These are phyloP conservation scores for Ectemnius continuus DNA, from an alignment of 2,888 invertebrate genomes.

Conservation along the genomic window DNA sequence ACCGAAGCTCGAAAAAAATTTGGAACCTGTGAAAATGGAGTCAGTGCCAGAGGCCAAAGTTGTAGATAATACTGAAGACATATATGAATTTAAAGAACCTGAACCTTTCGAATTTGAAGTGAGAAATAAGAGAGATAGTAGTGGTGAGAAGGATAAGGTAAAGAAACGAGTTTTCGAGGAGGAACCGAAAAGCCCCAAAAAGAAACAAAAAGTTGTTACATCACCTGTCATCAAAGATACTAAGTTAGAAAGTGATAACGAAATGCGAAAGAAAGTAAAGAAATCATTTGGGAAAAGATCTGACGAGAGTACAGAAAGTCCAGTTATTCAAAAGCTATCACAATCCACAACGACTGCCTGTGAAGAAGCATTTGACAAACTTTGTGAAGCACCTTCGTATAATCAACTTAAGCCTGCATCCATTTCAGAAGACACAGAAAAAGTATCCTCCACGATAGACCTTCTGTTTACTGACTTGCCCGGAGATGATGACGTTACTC, in stretches of 20 bases:
- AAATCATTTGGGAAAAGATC: slow-evolving; percentile 63
- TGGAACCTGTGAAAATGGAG: slow-evolving; percentile 53
- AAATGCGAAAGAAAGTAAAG: slow-evolving; percentile 64
- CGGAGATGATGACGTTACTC: slow-evolving; percentile 70
- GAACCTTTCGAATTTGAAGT: slow-evolving; percentile 92
- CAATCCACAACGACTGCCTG: slow-evolving; percentile 49
- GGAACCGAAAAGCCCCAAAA: slow-evolving; percentile 74
- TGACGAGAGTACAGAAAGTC: slow-evolving; percentile 58
- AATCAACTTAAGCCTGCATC: slow-evolving; percentile 74
- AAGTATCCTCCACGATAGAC: slow-evolving; percentile 70
- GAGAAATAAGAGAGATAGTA: slow-evolving; percentile 78
- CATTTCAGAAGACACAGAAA: slow-evolving; percentile 56
- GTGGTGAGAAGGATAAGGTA: slow-evolving; percentile 70
- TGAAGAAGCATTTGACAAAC: slow-evolving; percentile 79
- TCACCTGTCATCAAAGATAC: slow-evolving; percentile 53
- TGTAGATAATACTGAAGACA: slow-evolving; percentile 80
- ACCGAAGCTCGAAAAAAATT: slow-evolving; percentile 67
- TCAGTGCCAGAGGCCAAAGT: slow-evolving; percentile 43
- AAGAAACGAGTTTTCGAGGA: slow-evolving; percentile 75
- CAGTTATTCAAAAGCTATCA: slow-evolving; percentile 26
- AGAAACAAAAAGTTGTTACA: slow-evolving; percentile 68
- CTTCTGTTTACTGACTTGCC: slow-evolving; percentile 77
- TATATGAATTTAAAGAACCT: slow-evolving; percentile 93
- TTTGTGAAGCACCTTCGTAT: slow-evolving; percentile 79
- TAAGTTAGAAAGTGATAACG: slow-evolving; percentile 40